A percentile compares a stretch with the other conserved stretches of the same genome.
phyloP scores from a whole-genome alignment of 1,140 invertebrate genomes.

The Hyles vespertilio region DNA sequence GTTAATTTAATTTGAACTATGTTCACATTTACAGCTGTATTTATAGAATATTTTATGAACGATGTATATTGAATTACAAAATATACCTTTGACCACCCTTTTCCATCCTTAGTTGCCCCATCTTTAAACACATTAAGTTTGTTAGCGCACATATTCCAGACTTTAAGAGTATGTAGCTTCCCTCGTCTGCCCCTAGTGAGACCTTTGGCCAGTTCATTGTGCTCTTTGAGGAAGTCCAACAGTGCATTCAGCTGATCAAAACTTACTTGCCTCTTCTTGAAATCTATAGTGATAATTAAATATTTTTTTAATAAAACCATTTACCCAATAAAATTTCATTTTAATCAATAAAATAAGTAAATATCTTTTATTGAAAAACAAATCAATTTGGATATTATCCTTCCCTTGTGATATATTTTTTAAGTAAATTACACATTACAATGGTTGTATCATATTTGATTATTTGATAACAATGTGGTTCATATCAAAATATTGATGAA shows the following conservation, averaged over 20 bases:
- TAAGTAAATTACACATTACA: too few relatives aligned
- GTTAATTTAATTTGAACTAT: too few relatives aligned
- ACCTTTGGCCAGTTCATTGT: slow-evolving; percentile 31
- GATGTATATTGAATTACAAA: too few relatives aligned
- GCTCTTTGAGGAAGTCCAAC: slow-evolving; percentile 34
- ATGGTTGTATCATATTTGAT: too few relatives aligned
- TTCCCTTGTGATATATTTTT: too few relatives aligned
- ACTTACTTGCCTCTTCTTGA: slow-evolving; percentile 28
- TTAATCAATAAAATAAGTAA: too few relatives aligned
- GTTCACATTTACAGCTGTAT: too few relatives aligned
- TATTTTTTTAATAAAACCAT: not conserved
- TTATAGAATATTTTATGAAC: too few relatives aligned
- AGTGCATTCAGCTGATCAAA: slow-evolving; percentile 34
- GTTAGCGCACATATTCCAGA: slow-evolving; percentile 39
- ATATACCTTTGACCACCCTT: slow-evolving; percentile 45
- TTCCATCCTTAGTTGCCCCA: slow-evolving; percentile 37
- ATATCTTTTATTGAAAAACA: too few relatives aligned
- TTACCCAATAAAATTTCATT: not conserved
- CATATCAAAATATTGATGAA: too few relatives aligned
- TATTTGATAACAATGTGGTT: too few relatives aligned
- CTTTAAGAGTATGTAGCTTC: slow-evolving; percentile 27
- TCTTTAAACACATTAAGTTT: slow-evolving; percentile 34
- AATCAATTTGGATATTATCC: too few relatives aligned
- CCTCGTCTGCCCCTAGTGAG: slow-evolving; percentile 27
- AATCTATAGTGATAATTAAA: slow-evolving; percentile 11